Base-by-base conservation (phyloP, 1,140 invertebrate genomes). In the Papilio dardanus region DNA sequence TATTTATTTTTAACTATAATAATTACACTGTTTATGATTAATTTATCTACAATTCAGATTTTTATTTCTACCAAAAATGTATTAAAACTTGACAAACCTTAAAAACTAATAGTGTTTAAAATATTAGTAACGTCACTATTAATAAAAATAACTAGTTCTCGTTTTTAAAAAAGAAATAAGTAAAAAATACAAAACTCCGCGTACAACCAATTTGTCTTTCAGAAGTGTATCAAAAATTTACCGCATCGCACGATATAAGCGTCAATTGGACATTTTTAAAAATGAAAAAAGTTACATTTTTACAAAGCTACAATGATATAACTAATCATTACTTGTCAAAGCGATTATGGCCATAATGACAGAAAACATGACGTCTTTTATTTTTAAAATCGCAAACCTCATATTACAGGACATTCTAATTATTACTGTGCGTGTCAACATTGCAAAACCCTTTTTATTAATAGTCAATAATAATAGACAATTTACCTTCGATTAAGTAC, bases 191-290 rank as follows among this genome's bases (percentile, higher is more conserved):
- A n/a, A 5, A 68, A 19, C n/a, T 68, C 62, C 28, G 16, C 65
- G 14, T 21, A 68, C 66, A 37, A 37, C 24, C 31, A 24, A 69
- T 69, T 24, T 69, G 37, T 69, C 21, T 69, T 74, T 74, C 40
- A 74, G 28, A 74, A 79, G 76, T 66, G 8, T 30, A 35, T 74
- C 28, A 62, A 65, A 42, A 40, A 74, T 74, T 33, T 30, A 66
- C 7, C 58, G 37, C 35, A 66, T 42, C 33, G 31, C 24, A 21
- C 65, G 28, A 74, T 5, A 37, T 21, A 75, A 50, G 75, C 40
- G 50, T 31, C 71, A 76, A 79, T 76, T 81, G 75, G 12, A 73
- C 76, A 76, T 65, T 77, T 77, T 71, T 67, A 82, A 82, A 75
- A 78, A 30, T 66, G 28, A 24, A 58, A 73, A 68, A 67, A 35